phyloP scores from a whole-genome alignment of 2,797 vertebrate genomes.

The Lithobates pipiens region DNA sequence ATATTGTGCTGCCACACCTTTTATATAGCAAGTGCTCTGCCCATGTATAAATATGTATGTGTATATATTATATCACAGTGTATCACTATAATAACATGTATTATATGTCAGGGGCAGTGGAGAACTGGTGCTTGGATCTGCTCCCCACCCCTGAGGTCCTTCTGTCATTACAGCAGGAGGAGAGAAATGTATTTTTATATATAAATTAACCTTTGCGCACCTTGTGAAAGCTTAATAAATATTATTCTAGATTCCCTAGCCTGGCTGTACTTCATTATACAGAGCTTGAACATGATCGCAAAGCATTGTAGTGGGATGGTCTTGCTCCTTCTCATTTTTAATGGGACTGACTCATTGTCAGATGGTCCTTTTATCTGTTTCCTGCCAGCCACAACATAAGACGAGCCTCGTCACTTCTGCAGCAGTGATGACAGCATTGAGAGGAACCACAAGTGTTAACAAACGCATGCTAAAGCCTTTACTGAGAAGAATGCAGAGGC shows the following conservation, averaged over 20 bases:
- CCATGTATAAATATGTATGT: constrained; percentile 47
- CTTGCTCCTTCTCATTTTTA: too few relatives aligned
- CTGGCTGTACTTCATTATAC: neutral
- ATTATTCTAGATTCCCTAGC: constrained; percentile 27
- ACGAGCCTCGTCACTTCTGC: too few relatives aligned
- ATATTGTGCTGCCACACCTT: constrained; percentile 12
- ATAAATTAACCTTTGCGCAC: constrained; percentile 55
- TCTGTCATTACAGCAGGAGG: neutral
- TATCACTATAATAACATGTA: constrained; percentile 47
- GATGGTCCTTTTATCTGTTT: too few relatives aligned
- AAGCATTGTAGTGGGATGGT: neutral
- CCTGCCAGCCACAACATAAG: too few relatives aligned
- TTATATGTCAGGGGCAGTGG: constrained; percentile 17
- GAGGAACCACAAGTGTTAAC: too few relatives aligned
- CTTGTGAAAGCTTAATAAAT: constrained; percentile 57
- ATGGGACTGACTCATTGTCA: too few relatives aligned
- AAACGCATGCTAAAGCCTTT: too few relatives aligned
- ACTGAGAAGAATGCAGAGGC: too few relatives aligned
- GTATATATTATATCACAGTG: constrained; percentile 15
- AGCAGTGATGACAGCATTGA: too few relatives aligned
- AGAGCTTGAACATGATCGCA: neutral
- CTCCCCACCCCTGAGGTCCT: neutral
- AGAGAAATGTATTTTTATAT: constrained; percentile 48
- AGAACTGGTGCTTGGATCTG: neutral
- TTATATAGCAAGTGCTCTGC: constrained; percentile 31